These are phyloP conservation scores for Bryconaethiops microstoma DNA, from an alignment of 2,797 vertebrate species.

Conservation along the genomic window DNA sequence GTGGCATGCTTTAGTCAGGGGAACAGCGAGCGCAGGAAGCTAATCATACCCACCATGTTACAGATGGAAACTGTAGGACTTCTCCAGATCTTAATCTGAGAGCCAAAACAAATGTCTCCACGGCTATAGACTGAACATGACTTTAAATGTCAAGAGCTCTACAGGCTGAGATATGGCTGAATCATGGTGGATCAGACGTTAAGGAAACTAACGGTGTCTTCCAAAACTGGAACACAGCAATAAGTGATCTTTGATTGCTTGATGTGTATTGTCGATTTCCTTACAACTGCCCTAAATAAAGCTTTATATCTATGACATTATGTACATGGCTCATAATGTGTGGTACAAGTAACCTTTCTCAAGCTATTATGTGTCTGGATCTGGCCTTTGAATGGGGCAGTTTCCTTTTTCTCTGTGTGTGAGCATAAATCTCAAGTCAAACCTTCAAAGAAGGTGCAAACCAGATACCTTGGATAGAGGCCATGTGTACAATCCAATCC, in stretches of 20 bases:
- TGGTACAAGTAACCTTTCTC: slow-evolving; percentile 28
- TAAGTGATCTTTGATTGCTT: slow-evolving; percentile 1
- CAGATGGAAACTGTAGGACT: slow-evolving; percentile 53
- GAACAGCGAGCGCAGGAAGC: slow-evolving; percentile 55
- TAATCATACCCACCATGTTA: slow-evolving; percentile 37
- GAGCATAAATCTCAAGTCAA: slow-evolving; percentile 30
- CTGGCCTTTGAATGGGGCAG: slow-evolving; percentile 28
- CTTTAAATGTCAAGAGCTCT: slow-evolving; percentile 43
- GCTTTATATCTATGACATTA: slow-evolving; percentile 17
- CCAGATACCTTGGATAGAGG: slow-evolving; percentile 62
- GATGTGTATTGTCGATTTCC: not conserved
- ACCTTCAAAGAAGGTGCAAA: slow-evolving; percentile 61
- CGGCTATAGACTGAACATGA: slow-evolving; percentile 57
- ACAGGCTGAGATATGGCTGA: slow-evolving; percentile 54
- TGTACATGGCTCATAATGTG: slow-evolving; percentile 28
- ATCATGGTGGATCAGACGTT: slow-evolving; percentile 34
- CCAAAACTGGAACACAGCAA: not conserved
- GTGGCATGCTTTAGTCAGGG: slow-evolving; percentile 42
- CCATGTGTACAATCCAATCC: slow-evolving; percentile 64
- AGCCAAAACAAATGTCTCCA: slow-evolving; percentile 69
- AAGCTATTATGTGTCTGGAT: slow-evolving; percentile 27
- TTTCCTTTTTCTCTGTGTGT: slow-evolving; percentile 39
- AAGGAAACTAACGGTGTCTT: not conserved
- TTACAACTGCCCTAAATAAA: not conserved
- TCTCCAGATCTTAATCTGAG: slow-evolving; percentile 62